phyloP scores from a whole-genome alignment of 2,888 invertebrate genomes.

The Laothoe populi region DNA sequence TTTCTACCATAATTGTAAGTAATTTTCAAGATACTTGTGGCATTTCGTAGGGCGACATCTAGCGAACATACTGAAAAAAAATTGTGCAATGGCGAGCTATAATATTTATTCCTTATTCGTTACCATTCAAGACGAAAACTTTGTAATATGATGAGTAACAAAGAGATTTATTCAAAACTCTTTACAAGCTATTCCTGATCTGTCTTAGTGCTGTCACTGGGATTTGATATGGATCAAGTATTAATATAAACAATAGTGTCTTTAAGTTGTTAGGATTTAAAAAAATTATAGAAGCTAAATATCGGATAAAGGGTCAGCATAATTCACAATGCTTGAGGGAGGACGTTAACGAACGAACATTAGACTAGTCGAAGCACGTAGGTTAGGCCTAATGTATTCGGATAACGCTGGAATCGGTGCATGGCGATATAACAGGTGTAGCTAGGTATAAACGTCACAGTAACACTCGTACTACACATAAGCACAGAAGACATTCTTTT shows the following conservation, averaged over 20 bases:
- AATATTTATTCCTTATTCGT: conserved; percentile 2
- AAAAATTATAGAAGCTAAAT: conserved; percentile 4
- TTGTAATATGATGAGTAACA: not conserved
- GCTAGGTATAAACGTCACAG: conserved; percentile 34
- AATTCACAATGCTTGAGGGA: conserved; percentile 37
- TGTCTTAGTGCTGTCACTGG: not conserved
- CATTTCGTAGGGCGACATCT: not conserved
- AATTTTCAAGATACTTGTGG: too few species aligned
- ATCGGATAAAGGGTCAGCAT: conserved; percentile 7
- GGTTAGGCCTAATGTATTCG: conserved; percentile 66
- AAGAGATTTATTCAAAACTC: not conserved
- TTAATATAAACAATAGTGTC: not conserved
- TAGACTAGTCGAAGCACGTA: conserved; percentile 65
- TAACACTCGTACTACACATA: conserved; percentile 22
- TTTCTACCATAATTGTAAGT: too few species aligned
- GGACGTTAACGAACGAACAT: conserved; percentile 57
- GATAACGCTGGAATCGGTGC: conserved; percentile 60
- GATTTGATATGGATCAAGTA: not conserved
- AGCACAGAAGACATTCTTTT: too few species aligned
- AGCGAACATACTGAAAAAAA: not conserved
- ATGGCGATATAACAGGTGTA: conserved; percentile 51
- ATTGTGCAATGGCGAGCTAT: not conserved
- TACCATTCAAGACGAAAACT: not conserved
- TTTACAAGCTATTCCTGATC: not conserved
- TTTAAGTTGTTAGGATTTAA: conserved; percentile 3